phyloP scores from a whole-genome alignment of 1,140 invertebrate species.

The Platyscapa corneri region DNA sequence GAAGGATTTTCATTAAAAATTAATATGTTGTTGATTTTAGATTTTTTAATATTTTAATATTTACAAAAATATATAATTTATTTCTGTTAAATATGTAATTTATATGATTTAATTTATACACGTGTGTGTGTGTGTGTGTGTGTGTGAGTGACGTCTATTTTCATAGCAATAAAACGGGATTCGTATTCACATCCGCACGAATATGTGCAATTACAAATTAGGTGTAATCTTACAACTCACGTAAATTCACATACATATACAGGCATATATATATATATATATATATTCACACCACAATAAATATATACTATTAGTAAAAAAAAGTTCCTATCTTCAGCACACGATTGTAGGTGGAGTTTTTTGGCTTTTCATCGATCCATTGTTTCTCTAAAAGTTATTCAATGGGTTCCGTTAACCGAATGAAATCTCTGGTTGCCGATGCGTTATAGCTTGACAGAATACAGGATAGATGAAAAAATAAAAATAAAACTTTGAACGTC shows the following conservation, averaged over 20 bases:
- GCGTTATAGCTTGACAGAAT: slow-evolving; percentile 17
- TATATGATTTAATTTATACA: no score
- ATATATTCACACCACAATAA: not conserved
- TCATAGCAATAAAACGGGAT: no score
- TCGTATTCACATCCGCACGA: not conserved
- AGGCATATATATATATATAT: not conserved
- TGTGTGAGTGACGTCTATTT: no score
- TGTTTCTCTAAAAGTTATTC: slow-evolving; percentile 56
- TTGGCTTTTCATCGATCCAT: slow-evolving; percentile 26
- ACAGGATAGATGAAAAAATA: not conserved
- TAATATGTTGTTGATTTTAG: no score
- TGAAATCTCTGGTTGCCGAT: slow-evolving; percentile 44
- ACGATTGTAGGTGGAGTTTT: not conserved
- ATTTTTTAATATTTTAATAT: no score
- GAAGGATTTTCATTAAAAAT: no score
- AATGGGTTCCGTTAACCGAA: slow-evolving; percentile 56
- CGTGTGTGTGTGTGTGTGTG: no score
- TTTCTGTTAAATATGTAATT: no score
- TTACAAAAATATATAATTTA: no score
- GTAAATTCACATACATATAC: not conserved
- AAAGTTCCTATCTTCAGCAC: not conserved
- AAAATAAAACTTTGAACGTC: not conserved
- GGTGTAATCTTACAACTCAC: not conserved
- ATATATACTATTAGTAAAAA: not conserved
- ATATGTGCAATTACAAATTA: not conserved